Conservation (phyloP, 2,888 invertebrate genomes). For the Helleia helle region DNA sequence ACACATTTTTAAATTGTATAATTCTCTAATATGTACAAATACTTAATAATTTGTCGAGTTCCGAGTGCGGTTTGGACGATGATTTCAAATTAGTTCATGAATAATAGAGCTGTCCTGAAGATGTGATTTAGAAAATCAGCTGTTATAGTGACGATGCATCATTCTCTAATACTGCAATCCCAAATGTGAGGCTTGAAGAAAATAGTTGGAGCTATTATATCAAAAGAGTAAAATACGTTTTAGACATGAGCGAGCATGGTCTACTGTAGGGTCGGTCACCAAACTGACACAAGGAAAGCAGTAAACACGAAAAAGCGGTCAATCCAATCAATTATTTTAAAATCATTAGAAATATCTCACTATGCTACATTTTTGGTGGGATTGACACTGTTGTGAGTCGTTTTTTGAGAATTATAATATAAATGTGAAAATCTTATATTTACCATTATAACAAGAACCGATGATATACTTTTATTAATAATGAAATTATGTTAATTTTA, state of each 20-base stretch:
- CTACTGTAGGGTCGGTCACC: constrained; percentile 72
- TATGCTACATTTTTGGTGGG: constrained; percentile 39
- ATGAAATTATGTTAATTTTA: not conserved
- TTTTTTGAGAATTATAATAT: constrained; percentile 59
- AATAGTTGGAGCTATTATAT: constrained; percentile 65
- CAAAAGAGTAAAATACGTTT: constrained; percentile 63
- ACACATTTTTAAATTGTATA: constrained; percentile 16
- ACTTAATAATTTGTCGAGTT: constrained; percentile 23
- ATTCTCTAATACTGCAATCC: constrained; percentile 73
- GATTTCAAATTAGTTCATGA: constrained; percentile 60
- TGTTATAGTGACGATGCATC: constrained; percentile 73
- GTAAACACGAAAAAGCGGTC: constrained; percentile 76
- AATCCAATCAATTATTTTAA: constrained; percentile 72
- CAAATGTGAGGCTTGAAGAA: constrained; percentile 69
- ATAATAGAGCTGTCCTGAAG: constrained; percentile 73
- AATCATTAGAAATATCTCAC: constrained; percentile 56
- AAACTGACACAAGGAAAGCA: constrained; percentile 77
- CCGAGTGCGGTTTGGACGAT: constrained; percentile 59
- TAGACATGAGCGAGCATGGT: constrained; percentile 72
- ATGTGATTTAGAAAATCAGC: constrained; percentile 69
- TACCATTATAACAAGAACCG: constrained; percentile 4
- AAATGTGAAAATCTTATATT: constrained; percentile 16
- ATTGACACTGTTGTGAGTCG: constrained; percentile 60
- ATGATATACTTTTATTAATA: constrained; percentile 12
- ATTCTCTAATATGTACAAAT: constrained; percentile 14